A percentile compares a stretch with the other conserved stretches of the same genome.
phyloP scores from a whole-genome alignment of 2,797 vertebrate genomes.

The Rhinatrema bivittatum region DNA sequence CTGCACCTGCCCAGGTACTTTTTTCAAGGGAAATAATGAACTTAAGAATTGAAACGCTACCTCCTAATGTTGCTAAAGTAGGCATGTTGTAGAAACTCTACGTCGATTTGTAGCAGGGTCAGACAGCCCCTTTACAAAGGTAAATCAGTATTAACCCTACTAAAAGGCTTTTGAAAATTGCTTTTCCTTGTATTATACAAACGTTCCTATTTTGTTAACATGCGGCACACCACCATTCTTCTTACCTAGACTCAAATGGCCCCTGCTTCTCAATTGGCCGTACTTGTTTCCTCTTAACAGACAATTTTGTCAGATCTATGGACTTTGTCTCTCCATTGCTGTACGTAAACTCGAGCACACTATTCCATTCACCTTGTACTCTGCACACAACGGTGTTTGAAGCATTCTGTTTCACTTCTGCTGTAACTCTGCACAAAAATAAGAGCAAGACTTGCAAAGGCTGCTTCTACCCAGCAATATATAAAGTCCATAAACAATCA shows the following conservation, averaged over 20 bases:
- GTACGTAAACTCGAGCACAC: slow-evolving; percentile 82
- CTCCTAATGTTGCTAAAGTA: no score
- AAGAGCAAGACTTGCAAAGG: neutral
- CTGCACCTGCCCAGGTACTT: no score
- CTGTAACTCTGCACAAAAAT: slow-evolving; percentile 69
- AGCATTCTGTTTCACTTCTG: slow-evolving; percentile 89
- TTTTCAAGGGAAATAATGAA: no score
- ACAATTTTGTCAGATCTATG: slow-evolving; percentile 81
- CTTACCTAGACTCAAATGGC: slow-evolving; percentile 85
- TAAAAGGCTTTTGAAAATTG: no score
- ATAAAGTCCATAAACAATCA: neutral
- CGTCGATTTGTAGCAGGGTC: no score
- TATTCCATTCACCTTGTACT: slow-evolving; percentile 96
- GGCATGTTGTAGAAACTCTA: no score
- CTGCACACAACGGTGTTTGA: slow-evolving; percentile 82
- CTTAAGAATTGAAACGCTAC: no score
- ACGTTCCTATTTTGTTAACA: no score
- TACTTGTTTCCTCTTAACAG: slow-evolving; percentile 78
- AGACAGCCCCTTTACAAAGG: no score
- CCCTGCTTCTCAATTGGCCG: slow-evolving; percentile 83
- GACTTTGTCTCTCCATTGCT: slow-evolving; percentile 73
- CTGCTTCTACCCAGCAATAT: neutral
- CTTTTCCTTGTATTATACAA: no score
- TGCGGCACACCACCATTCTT: no score
- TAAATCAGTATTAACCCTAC: no score